A percentile compares a stretch with the other conserved stretches of the same genome.
These are phyloP conservation scores for Albula glossodonta DNA, from an alignment of 2,113 vertebrate genomes.

Conservation along the genomic window DNA sequence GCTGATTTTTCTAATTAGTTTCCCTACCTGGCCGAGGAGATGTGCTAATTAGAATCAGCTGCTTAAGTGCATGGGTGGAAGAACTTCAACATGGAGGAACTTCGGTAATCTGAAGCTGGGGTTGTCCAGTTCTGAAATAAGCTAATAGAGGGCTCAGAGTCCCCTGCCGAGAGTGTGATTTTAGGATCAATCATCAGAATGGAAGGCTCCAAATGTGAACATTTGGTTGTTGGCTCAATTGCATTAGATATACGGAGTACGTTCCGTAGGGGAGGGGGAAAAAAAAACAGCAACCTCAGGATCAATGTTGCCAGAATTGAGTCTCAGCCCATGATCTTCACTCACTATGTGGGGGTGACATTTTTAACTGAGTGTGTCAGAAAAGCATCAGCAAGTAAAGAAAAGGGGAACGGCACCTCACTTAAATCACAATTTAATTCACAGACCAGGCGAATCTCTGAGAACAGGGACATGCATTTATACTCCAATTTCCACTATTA, in stretches of 20 bases:
- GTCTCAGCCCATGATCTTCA: slow-evolving; percentile 16
- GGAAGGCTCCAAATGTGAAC: slow-evolving; percentile 38
- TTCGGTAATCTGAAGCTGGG: no score
- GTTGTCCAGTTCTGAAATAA: neutral
- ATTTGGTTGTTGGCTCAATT: slow-evolving; percentile 46
- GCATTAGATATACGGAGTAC: slow-evolving; percentile 39
- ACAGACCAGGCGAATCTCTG: neutral
- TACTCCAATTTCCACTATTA: neutral
- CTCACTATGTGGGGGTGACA: neutral
- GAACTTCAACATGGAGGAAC: no score
- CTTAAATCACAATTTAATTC: neutral
- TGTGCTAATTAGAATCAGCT: no score
- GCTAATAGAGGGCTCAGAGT: slow-evolving; percentile 28
- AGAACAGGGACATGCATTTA: neutral
- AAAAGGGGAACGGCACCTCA: neutral
- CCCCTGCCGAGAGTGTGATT: slow-evolving; percentile 9
- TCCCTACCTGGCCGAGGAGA: no score
- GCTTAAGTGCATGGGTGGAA: no score
- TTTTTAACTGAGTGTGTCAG: slow-evolving; percentile 3
- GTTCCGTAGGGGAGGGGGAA: slow-evolving; percentile 22
- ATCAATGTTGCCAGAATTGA: neutral
- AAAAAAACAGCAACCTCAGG: neutral
- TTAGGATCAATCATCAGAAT: slow-evolving; percentile 38
- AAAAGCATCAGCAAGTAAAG: neutral
- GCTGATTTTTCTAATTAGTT: no score